Base-by-base conservation (phyloP, 2,797 vertebrate genomes). In the Limosa lapponica region DNA sequence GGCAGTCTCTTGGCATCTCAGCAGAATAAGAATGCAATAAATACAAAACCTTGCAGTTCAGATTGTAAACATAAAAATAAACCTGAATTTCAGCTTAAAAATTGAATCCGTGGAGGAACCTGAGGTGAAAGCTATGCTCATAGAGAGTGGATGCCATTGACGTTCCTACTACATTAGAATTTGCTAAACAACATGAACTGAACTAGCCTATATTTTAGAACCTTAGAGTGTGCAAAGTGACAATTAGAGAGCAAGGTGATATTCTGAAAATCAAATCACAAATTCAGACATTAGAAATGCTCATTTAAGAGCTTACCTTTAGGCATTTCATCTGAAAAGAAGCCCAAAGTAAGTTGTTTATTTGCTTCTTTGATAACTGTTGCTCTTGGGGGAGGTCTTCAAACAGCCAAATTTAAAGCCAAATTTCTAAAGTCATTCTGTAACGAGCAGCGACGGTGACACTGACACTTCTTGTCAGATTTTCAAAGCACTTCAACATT, bases 401-500 rank as follows among this genome's bases (percentile, higher is more conserved):
- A 70, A 62, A 67, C 57, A 84, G 16, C 11, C 32, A 48, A 22
- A 94, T 67, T 77, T 85, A 66, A 92, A 90, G 70, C 30, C 64
- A 85, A 28, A 90, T 70, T 91, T 82, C 62, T 72, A 11, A 91
- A 91, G 34, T 62, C 32, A 55, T 59, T 85, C 82, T 69, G 66
- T 70, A 82, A 32, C 0, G 1, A 84, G 74, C 54, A 81, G 64
- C 36, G 67, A 75, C 44, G 36, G 25, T 55, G 82, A 91, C 90
- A 92, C 10, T 79, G 46, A 92, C 16, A 28, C 4, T 2, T 84
- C 77, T 84, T 82, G 70, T 87, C 81, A 91, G 67, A 87, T 77
- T 95, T 93, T 96, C 92, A 87, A 94, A 89, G 84, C 74, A 81
- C 52, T 89, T 89, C 74, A 72, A 48, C 1, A 0, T 81, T 91